Percentiles rank a stretch among this genome's conserved stretches.
phyloP scores from a whole-genome alignment of 2,888 invertebrate genomes.

The Rapana venosa region DNA sequence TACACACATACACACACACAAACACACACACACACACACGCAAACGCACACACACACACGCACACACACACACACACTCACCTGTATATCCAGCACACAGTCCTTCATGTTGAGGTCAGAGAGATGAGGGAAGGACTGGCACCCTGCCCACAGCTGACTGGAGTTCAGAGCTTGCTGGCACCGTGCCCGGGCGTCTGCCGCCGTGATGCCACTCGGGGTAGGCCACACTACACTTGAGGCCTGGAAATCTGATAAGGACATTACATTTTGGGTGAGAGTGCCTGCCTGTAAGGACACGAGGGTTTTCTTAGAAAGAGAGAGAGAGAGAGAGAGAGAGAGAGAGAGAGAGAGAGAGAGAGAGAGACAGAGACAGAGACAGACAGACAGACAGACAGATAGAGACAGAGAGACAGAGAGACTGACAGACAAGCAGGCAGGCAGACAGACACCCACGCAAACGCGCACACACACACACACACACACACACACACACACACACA shows the following conservation, averaged over 20 bases:
- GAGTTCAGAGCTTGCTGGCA: conserved; percentile 39
- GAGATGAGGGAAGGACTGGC: background rate
- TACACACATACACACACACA: background rate
- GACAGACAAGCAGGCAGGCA: background rate
- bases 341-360: background rate
- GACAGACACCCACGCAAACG: background rate
- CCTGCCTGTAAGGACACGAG: no score
- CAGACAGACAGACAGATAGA: background rate
- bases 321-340: background rate
- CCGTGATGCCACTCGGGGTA: conserved; percentile 40
- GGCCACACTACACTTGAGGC: conserved; percentile 36
- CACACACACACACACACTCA: conserved; percentile 18
- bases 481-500: no score
- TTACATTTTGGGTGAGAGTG: background rate
- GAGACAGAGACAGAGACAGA: background rate
- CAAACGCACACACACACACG: conserved; percentile 3
- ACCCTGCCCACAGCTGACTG: conserved; percentile 36
- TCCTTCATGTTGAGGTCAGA: background rate
- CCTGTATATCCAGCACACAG: conserved; percentile 22
- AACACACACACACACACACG: background rate
- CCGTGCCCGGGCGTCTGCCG: conserved; percentile 28
- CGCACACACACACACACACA: background rate
- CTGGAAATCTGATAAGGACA: background rate
- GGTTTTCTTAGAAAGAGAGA: background rate
- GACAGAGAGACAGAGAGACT: background rate